Evolutionary conservation across 2,888 invertebrate genomes (phyloP), one percentile per base, ranked within the genome.

Genomic region (Leistus spinibarbis): DNA sequence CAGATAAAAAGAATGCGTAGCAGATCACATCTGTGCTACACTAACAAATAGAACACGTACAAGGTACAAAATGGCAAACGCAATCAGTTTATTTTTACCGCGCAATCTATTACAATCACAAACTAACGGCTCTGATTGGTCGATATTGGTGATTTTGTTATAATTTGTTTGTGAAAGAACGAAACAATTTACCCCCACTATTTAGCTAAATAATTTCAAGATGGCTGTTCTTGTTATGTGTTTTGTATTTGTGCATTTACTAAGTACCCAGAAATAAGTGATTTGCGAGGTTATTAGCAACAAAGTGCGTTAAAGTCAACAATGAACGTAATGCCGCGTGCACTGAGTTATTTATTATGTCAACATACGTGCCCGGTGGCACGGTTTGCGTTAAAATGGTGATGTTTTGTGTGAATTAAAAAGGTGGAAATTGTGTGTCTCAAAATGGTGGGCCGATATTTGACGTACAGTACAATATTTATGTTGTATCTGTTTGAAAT

Each of bases 401-500:
- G 40, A 40, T 40, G 40, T 40, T 40, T 40, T 40, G 40, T 40
- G 40, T 40, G 40, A 40, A 40, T 40, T 40, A 40, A 40, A n/a
- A 40, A 40, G 40, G 40, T 40, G 40, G 40, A 40, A 40, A 40
- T 40, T 40, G 40, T 40, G 5, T 40, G 54, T 81, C 81, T 81
- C 85, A 86, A 86, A 85, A 86, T 86, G 86, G 86, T 86, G 85
- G 86, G 85, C 84, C 84, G 84, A 83, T 84, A 82, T 82, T 84
- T 80, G 69, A 74, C 80, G 76, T 77, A 78, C 74, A 79, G 76
- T 79, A 79, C 80, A 80, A 81, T 79, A 79, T 80, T 79, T 79
- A 80, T 79, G 77, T 81, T 80, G 78, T 81, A 78, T 81, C 76
- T 78, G 78, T 78, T 79, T 79, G 80, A 78, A 78, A 79, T 54